These are phyloP conservation scores for Halichondria panicea DNA, from an alignment of 37 sponge, comb jelly and placozoan genomes.

Conservation along the genomic window DNA sequence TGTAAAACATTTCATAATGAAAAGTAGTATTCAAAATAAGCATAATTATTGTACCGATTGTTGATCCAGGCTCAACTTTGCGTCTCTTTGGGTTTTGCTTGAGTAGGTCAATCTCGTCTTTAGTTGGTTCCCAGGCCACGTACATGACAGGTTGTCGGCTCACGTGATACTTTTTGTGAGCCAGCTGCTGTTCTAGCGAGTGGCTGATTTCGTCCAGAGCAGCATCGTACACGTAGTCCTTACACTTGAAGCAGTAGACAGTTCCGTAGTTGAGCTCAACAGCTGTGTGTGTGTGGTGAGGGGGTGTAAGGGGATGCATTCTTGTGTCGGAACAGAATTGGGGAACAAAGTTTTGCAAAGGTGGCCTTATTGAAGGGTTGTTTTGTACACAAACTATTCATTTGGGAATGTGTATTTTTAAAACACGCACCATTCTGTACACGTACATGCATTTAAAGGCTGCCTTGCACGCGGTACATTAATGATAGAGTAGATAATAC, in stretches of 20 bases:
- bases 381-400: too few relatives aligned
- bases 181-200: slow-evolving; percentile 62
- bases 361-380: too few relatives aligned
- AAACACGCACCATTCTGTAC: too few relatives aligned
- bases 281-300: slow-evolving; percentile 43
- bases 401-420: too few relatives aligned
- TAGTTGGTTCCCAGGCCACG: slow-evolving; percentile 70
- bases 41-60: slow-evolving; percentile 40
- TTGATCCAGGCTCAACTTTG: slow-evolving; percentile 66
- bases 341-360: slow-evolving; percentile 14
- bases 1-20: slow-evolving; percentile 2
- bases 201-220: slow-evolving; percentile 62
- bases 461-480: too few relatives aligned
- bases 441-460: too few relatives aligned
- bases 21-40: background rate
- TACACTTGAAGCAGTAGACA: slow-evolving; percentile 80
- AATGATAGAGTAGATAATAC: too few relatives aligned
- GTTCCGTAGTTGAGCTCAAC: slow-evolving; percentile 83
- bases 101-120: slow-evolving; percentile 57
- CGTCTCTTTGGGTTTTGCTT: slow-evolving; percentile 72
- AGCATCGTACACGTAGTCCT: slow-evolving; percentile 77
- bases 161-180: slow-evolving; percentile 32
- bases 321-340: background rate
- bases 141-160: slow-evolving; percentile 48
- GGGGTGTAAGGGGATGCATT: background rate